Evolutionary conservation across 2,888 invertebrate genomes (phyloP), one percentile per base, ranked within the genome.

Genomic region (Odontocolon sp.): DNA sequence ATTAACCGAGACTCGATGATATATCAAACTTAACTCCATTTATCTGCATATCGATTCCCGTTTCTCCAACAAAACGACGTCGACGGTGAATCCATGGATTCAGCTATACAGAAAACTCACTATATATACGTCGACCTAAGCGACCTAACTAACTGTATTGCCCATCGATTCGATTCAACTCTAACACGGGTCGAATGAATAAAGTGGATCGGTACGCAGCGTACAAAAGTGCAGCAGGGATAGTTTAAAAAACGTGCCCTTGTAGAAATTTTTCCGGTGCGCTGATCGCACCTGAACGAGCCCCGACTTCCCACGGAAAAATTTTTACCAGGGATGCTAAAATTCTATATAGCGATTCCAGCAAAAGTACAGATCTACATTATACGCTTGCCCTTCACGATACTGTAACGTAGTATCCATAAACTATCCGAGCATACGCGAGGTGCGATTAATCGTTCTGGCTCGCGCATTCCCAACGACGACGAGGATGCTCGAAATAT

Each of bases 1-100:
- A 21, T n/a, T n/a, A 45, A 33, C 31, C 31, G 26, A 8, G 14
- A 23, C 9, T 14, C 36, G 14, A 47, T 21, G 33, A 11, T 47
- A 47, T 11, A 33, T 63, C 23, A 47, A 45, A 6, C 63, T 50
- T 14, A 23, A 74, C 71, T 78, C 80, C 64, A 74, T 78, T 78
- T 78, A 83, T 81, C 81, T 81, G 68, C 80, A 81, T 81, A 81
- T 83, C 80, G 80, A 80, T 70, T 45, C 23, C 16, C 47, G 47
- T 59, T 70, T 78, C 69, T 57, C 56, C n/a, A 33, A 23, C 28
- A 66, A 50, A 36, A n/a, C 57, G 16, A 38, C 47, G 73, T 66
- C 42, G 61, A 54, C 75, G 64, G 36, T 26, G 67, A 33, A 1
- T 42, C 18, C 1, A 9, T 9, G 5, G 14, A 6, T 40, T 33